Evolutionary conservation across 2,888 invertebrate species (phyloP).

Genomic region (Spilosoma lubricipeda): DNA sequence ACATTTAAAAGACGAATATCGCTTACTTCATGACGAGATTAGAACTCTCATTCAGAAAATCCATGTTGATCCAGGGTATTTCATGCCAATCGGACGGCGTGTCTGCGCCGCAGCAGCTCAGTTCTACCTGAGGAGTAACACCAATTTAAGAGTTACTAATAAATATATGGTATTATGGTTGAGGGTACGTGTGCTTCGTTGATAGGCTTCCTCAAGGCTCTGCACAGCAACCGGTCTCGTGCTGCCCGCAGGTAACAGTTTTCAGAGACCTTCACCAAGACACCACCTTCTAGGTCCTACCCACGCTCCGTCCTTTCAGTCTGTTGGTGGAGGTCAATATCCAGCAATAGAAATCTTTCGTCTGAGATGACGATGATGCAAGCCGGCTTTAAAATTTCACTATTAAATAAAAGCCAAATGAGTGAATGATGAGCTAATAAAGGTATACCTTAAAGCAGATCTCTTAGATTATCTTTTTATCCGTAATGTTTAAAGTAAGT

Average conservation of each 20-base stretch:
- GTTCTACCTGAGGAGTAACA: constrained; percentile 64
- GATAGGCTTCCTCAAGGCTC: too few species aligned
- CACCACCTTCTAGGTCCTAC: too few species aligned
- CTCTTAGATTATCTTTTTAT: background rate
- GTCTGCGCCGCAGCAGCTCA: constrained; percentile 86
- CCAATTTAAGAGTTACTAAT: background rate
- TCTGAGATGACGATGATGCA: too few species aligned
- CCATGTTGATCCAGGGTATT: constrained; percentile 86
- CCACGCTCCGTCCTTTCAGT: too few species aligned
- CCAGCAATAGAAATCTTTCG: too few species aligned
- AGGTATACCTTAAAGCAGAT: background rate
- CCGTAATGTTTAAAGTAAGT: background rate
- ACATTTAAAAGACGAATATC: too few species aligned
- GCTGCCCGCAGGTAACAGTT: too few species aligned
- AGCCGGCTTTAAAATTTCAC: background rate
- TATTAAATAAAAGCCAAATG: background rate
- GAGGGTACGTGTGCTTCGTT: too few species aligned
- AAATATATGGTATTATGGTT: background rate
- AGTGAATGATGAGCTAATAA: background rate
- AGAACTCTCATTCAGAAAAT: constrained; percentile 78
- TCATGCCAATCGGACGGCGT: constrained; percentile 86
- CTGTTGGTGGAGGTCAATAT: too few species aligned
- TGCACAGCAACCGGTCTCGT: too few species aligned
- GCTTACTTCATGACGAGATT: constrained; percentile 73
- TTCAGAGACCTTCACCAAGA: too few species aligned